phyloP scores from a whole-genome alignment of 53 echinoderm and acorn worm species.

The Echinarachnius parma region DNA sequence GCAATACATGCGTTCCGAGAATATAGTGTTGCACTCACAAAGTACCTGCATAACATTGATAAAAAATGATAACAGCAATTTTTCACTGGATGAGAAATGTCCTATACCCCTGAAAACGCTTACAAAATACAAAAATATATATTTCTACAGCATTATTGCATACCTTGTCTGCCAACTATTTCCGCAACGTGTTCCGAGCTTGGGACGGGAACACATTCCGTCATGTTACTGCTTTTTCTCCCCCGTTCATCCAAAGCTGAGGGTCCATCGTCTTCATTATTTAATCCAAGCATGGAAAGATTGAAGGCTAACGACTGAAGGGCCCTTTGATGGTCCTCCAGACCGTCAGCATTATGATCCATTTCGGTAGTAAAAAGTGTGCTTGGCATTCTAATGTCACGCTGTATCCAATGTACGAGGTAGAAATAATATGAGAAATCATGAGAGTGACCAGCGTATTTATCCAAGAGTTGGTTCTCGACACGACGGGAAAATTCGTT shows the following conservation, averaged over 20 bases:
- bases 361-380: conserved; percentile 95
- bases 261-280: conserved; percentile 78
- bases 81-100: no score
- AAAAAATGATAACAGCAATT: no score
- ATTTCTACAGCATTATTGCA: no score
- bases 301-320: conserved; percentile 85
- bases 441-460: conserved; percentile 44
- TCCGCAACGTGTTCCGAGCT: conserved; percentile 99
- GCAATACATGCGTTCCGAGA: no score
- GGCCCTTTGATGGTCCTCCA: conserved; percentile 82
- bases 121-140: no score
- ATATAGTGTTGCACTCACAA: no score
- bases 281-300: conserved; percentile 86
- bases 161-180: conserved; percentile 99
- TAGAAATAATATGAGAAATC: conserved; percentile 42
- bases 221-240: conserved; percentile 96
- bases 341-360: conserved; percentile 69
- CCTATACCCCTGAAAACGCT: no score
- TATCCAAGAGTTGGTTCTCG: conserved; percentile 13
- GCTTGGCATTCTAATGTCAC: conserved; percentile 80
- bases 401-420: conserved; percentile 42
- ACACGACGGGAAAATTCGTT: conserved; percentile 14
- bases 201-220: conserved; percentile 99
- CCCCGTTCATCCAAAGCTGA: conserved; percentile 74
- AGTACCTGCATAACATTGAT: no score